Base-by-base conservation (phyloP, 1,140 invertebrate species). In the Drosophila ficusphila region DNA sequence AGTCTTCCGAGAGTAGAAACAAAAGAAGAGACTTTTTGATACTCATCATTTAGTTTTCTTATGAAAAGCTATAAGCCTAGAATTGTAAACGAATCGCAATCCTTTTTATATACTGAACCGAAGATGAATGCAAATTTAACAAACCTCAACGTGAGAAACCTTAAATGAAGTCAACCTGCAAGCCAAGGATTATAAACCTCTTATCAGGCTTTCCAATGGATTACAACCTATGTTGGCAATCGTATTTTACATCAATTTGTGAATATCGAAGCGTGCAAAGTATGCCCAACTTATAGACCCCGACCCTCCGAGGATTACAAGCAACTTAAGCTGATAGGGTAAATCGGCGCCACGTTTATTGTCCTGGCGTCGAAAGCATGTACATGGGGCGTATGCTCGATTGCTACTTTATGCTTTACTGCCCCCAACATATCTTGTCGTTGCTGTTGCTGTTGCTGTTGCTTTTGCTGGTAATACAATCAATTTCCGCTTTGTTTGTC, bases 401-500 rank as follows among this genome's bases (percentile, higher is more conserved):
- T 54, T 49, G 49, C 27, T 41, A 54, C 47, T 71, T 76, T 72
- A 77, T 81, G 77, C 65, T 72, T 61, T 51, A 21, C 29, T 70
- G 39, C 39, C 54, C 54, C 25, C 53, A 67, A 67, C 62, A 57
- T 47, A 47, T 68, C 34, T 38, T 54, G 23, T 7, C 18, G 39
- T 16, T 49, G 3, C 16, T 65, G 19, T 47, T 33, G 21, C 23
- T 61, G 18, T n/a, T 73, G n/a, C 18, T 48, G 34, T 38, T 57
- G 31, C 44, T 49, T 38, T 51, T 83, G 36, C 68, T 72, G 69
- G 79, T 79, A 85, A 86, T 81, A 86, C 81, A 86, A 86, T 86
- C 81, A 86, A 86, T 86, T 86, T 86, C 81, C 82, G 81, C 82
- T 86, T 86, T 88, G 81, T 86, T 88, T 86, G 82, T 86, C 81